Conservation (phyloP, 2,888 invertebrate species). For the Spodoptera picta region DNA sequence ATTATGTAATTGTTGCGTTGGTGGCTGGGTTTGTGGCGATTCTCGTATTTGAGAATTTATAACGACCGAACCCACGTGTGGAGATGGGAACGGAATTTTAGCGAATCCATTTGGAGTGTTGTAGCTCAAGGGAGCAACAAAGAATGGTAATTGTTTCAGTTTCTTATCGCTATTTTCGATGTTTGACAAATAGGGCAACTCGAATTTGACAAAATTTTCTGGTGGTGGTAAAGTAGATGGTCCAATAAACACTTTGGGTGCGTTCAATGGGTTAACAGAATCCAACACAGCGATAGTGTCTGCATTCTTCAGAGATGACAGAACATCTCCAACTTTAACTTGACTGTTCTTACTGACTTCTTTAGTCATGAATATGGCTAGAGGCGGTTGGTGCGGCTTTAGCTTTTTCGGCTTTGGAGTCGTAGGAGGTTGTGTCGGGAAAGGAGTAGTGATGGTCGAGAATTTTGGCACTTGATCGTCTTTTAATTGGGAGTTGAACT, state of each 20-base stretch:
- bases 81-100: slow-evolving; percentile 95
- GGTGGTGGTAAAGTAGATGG: slow-evolving; percentile 92
- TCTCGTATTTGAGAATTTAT: slow-evolving; percentile 88
- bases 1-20: slow-evolving; percentile 45
- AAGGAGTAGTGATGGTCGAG: slow-evolving; percentile 76
- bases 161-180: slow-evolving; percentile 92
- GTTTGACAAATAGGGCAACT: slow-evolving; percentile 94
- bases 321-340: slow-evolving; percentile 91
- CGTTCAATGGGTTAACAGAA: slow-evolving; percentile 90
- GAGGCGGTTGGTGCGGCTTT: slow-evolving; percentile 94
- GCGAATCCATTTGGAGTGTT: slow-evolving; percentile 95
- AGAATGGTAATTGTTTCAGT: slow-evolving; percentile 93
- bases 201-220: slow-evolving; percentile 93
- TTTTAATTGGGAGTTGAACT: slow-evolving; percentile 73
- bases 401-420: slow-evolving; percentile 88
- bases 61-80: slow-evolving; percentile 95
- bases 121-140: slow-evolving; percentile 95
- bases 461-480: slow-evolving; percentile 79
- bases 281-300: slow-evolving; percentile 94
- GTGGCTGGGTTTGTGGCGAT: slow-evolving; percentile 57
- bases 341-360: slow-evolving; percentile 80
- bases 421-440: slow-evolving; percentile 79
- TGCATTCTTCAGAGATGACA: slow-evolving; percentile 91
- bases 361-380: slow-evolving; percentile 93
- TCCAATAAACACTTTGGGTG: slow-evolving; percentile 94